These are phyloP conservation scores for Lordiphosa clarofinis DNA, from an alignment of 1,140 invertebrate genomes.

Conservation along the genomic window DNA sequence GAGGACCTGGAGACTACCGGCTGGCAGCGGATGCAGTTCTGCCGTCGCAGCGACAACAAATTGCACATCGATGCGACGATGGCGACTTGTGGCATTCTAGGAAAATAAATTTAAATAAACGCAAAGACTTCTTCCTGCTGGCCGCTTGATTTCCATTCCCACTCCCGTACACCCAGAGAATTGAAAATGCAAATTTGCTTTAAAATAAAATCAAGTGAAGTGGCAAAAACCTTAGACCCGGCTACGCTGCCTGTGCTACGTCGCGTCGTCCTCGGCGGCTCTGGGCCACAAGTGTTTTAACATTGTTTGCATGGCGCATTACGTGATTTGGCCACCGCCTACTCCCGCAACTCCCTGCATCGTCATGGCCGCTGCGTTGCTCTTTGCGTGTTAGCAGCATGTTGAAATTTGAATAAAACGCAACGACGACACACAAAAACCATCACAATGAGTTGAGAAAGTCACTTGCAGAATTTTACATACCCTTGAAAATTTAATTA, in stretches of 20 bases:
- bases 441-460: neutral
- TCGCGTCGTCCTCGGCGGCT: slow-evolving; percentile 16
- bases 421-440: slow-evolving; percentile 11
- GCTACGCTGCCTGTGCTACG: neutral
- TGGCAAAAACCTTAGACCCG: slow-evolving; percentile 1
- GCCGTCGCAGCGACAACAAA: slow-evolving; percentile 54
- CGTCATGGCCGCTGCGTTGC: slow-evolving; percentile 12
- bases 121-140: slow-evolving; percentile 23
- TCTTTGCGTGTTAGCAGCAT: slow-evolving; percentile 64
- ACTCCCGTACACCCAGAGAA: slow-evolving; percentile 13
- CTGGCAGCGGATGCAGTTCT: slow-evolving; percentile 33
- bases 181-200: slow-evolving; percentile 66
- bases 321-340: slow-evolving; percentile 70
- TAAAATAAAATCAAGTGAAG: slow-evolving; percentile 65
- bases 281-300: slow-evolving; percentile 68
- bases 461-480: slow-evolving; percentile 9
- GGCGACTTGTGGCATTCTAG: slow-evolving; percentile 74
- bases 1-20: slow-evolving; percentile 17
- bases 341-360: slow-evolving; percentile 16
- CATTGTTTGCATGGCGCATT: slow-evolving; percentile 74
- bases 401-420: slow-evolving; percentile 72
- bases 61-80: slow-evolving; percentile 66
- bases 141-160: neutral
- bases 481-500: slow-evolving; percentile 11
- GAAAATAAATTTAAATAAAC: slow-evolving; percentile 78